Evolutionary conservation across 2,113 vertebrate genomes (phyloP).

Genomic region (Maccullochella peelii): DNA sequence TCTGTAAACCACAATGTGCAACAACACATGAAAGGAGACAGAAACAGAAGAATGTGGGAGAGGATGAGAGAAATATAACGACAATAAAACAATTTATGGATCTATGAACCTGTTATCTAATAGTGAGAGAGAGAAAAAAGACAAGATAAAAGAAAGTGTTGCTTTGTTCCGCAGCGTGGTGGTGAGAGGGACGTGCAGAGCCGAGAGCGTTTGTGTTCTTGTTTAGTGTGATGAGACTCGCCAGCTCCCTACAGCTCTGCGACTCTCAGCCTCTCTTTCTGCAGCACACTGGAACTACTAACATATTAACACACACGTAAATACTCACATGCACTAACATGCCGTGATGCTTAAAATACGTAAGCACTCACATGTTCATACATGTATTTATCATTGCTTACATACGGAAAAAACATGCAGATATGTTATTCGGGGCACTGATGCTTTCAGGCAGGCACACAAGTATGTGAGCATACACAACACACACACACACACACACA

Average conservation of each 20-base stretch:
- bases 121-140: neutral
- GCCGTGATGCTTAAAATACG: neutral
- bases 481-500: neutral
- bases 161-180: conserved; percentile 22
- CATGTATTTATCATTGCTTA: neutral
- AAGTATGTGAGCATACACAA: neutral
- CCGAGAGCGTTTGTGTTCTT: conserved; percentile 7
- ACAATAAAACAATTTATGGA: neutral
- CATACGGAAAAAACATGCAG: neutral
- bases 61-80: neutral
- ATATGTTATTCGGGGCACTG: neutral
- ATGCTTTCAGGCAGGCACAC: neutral
- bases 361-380: neutral
- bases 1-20: conserved; percentile 81
- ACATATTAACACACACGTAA: neutral
- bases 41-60: neutral
- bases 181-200: conserved; percentile 7
- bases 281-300: neutral
- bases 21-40: neutral
- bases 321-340: neutral
- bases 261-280: neutral
- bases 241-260: conserved; percentile 8
- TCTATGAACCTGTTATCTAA: neutral
- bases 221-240: neutral
- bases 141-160: conserved; percentile 19